Evolutionary conservation across 2,888 invertebrate species (phyloP).

Genomic region (Phaonia tiefii): DNA sequence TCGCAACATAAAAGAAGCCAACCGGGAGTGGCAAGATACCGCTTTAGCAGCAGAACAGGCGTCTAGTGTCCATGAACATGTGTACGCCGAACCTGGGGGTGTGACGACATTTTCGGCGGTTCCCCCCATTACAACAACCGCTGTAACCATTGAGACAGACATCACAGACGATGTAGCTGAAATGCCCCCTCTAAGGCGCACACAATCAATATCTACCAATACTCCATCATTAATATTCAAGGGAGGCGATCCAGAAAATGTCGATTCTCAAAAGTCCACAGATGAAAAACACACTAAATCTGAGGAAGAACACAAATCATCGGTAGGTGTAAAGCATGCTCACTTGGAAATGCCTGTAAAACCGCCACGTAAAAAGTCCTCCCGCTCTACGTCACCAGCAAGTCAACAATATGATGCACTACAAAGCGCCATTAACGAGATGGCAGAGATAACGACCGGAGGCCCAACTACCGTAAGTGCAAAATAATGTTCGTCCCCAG

Average conservation of each 20-base stretch:
- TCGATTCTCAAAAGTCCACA: constrained; percentile 26
- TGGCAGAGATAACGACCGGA: constrained; percentile 9
- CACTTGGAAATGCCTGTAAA: constrained; percentile 72
- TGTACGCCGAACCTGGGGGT: constrained; percentile 73
- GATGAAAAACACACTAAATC: constrained; percentile 38
- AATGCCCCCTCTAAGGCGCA: constrained; percentile 68
- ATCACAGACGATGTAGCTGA: constrained; percentile 34
- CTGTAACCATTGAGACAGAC: constrained; percentile 62
- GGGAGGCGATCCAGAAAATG: constrained; percentile 41
- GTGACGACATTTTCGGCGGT: constrained; percentile 60
- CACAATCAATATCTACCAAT: constrained; percentile 76
- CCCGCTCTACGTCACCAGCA: constrained; percentile 77
- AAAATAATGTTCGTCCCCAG: constrained; percentile 22
- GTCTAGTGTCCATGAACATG: constrained; percentile 69
- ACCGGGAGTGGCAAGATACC: constrained; percentile 39
- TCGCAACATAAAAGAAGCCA: constrained; percentile 61
- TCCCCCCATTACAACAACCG: constrained; percentile 55
- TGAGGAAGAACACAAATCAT: not conserved
- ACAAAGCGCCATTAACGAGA: constrained; percentile 38
- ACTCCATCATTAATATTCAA: constrained; percentile 75
- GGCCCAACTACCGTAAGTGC: constrained; percentile 66
- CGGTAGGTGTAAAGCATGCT: constrained; percentile 16
- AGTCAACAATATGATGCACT: constrained; percentile 52
- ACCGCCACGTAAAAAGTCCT: constrained; percentile 78
- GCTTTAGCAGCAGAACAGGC: constrained; percentile 37